A percentile compares a stretch with the other conserved stretches of the same genome.
These are phyloP conservation scores for Sceloporus undulatus DNA, from an alignment of 2,113 vertebrate genomes.

Conservation along the genomic window DNA sequence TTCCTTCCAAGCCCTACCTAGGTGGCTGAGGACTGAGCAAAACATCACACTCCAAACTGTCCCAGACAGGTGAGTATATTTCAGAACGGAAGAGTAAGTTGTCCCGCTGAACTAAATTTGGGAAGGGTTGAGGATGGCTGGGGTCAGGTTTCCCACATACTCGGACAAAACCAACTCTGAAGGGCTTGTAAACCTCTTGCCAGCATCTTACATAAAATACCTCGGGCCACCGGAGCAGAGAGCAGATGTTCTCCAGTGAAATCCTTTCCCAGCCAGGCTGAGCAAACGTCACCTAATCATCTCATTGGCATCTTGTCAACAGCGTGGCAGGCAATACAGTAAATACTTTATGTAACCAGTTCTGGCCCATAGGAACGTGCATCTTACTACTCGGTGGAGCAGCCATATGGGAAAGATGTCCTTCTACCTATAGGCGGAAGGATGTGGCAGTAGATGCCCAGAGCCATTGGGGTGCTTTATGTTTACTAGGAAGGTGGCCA, in stretches of 20 bases:
- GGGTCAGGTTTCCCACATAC: not conserved
- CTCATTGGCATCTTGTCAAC: constrained; percentile 44
- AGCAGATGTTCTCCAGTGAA: constrained; percentile 65
- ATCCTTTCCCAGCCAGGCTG: constrained; percentile 6
- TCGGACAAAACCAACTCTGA: not conserved
- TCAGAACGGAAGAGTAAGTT: not conserved
- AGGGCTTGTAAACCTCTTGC: constrained; percentile 23
- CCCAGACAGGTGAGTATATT: not conserved
- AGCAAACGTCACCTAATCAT: constrained; percentile 73
- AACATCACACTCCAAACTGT: not conserved
- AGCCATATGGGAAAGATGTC: not conserved
- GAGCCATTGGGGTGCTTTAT: no score
- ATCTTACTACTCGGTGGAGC: constrained; percentile 9
- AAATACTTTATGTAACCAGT: constrained; percentile 70
- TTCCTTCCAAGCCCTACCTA: no score
- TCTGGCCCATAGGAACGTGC: constrained; percentile 1
- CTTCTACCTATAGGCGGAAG: not conserved
- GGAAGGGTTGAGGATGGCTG: not conserved
- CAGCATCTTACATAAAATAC: constrained; percentile 57
- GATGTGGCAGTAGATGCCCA: not conserved
- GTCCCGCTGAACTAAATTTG: not conserved
- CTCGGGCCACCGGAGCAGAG: constrained; percentile 47
- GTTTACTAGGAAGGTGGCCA: no score
- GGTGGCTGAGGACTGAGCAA: not conserved
- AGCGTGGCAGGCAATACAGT: constrained; percentile 53